A percentile compares a stretch with the other conserved stretches of the same genome.
phyloP scores from a whole-genome alignment of 2,113 vertebrate species.

The Hippocampus abdominalis region DNA sequence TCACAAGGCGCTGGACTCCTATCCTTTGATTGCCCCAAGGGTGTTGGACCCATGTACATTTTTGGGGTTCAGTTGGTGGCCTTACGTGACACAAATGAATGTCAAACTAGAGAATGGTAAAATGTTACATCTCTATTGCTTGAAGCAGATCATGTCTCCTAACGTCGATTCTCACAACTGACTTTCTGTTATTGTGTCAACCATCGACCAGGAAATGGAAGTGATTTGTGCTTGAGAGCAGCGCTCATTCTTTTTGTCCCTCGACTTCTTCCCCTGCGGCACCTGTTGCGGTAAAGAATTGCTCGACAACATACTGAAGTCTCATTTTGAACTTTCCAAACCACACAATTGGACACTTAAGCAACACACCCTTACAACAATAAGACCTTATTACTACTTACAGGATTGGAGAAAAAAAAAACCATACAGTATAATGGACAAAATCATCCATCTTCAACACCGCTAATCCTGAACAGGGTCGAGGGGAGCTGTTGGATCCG shows the following conservation, averaged over 20 bases:
- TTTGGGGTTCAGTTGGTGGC: background rate
- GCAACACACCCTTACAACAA: background rate
- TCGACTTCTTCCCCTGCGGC: background rate
- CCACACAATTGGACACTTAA: background rate
- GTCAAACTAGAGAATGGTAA: background rate
- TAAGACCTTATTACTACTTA: background rate
- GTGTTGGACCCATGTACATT: no score
- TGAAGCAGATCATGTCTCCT: background rate
- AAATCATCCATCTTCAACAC: no score
- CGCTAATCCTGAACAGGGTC: no score
- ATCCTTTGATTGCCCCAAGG: background rate
- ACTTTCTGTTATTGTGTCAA: background rate
- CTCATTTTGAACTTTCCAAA: background rate
- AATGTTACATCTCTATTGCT: background rate
- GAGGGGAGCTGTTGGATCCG: no score
- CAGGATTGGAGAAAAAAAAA: background rate
- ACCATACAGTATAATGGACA: background rate
- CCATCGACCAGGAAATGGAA: background rate
- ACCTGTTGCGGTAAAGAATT: background rate
- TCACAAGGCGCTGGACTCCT: background rate
- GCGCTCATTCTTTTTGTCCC: background rate
- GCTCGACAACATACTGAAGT: background rate
- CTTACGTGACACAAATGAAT: background rate
- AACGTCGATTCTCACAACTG: no score
- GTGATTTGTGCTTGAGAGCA: background rate